Base-by-base conservation (phyloP, 2,888 invertebrate genomes). In the Dryomyza anilis region DNA sequence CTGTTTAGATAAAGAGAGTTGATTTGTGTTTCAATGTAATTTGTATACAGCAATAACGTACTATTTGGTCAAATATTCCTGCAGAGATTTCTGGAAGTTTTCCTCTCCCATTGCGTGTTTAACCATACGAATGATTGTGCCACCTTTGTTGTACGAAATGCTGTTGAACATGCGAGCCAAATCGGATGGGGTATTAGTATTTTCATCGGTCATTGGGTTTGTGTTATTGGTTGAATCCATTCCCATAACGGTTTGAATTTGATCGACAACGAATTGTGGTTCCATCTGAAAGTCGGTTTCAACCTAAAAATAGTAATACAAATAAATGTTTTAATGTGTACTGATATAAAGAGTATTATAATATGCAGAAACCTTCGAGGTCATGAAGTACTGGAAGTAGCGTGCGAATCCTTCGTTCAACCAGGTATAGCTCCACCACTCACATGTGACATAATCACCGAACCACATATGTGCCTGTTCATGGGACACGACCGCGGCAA, bases 331-430 rank as follows among this genome's bases (percentile, higher is more conserved):
- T 33, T 12, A 33, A 12, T 33, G 7, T 33, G 7, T 6, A 33
- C 33, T 33, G 33, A 33, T 33, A 6, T 43, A 16, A 1, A 4
- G 2, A 43, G 0, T 8, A 43, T 43, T n/a, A 16, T 43, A 14
- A 43, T 16, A 2, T 43, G 7, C 2, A 48, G 33, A 53, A 64
- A 78, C 83, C 52, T 74, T 66, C 46, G 76, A 68, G 4, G 87
- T 83, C 46, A 88, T 87, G 73, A 86, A 86, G 76, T 91, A 92
- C 78, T 94, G 89, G 73, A 91, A 91, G 78, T 88, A 91, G 74
- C 87, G 86, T 0, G 91, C 91, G 68, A 92, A 91, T 0, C 83
- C 83, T 79, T 92, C 92, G 10, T 87, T 86, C 59, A 91, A 80
- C 86, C 71, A 92, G 87, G 78, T 89, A 87, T 50, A 85, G 72